Conservation (phyloP, 2,113 vertebrate species). For the Pelusios castaneus region DNA sequence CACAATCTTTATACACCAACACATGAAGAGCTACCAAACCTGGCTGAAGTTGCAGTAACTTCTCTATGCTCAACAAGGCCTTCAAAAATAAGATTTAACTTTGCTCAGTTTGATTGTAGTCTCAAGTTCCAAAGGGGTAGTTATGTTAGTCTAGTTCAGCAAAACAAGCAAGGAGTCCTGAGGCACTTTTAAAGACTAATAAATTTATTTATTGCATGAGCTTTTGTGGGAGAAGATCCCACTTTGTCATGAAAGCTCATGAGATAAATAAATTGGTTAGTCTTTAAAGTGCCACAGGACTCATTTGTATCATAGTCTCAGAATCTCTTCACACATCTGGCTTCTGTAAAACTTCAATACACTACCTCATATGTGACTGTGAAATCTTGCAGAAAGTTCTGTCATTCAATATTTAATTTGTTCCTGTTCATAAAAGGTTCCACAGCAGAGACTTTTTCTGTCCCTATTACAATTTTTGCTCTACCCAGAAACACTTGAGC, state of each 20-base stretch:
- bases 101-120: background rate
- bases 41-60: background rate
- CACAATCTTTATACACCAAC: background rate
- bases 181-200: too few relatives aligned
- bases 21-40: background rate
- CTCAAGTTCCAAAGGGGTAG: too few relatives aligned
- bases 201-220: too few relatives aligned
- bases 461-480: background rate
- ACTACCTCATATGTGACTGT: background rate
- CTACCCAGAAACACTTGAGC: background rate
- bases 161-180: too few relatives aligned
- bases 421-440: background rate
- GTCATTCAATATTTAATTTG: background rate
- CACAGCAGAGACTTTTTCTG: background rate
- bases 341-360: background rate
- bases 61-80: background rate
- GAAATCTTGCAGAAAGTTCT: background rate
- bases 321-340: background rate
- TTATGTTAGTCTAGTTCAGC: too few relatives aligned
- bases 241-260: too few relatives aligned
- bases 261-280: too few relatives aligned
- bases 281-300: too few relatives aligned
- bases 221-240: too few relatives aligned
- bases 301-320: too few relatives aligned
- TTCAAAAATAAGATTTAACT: background rate